Evolutionary conservation across 2,797 vertebrate genomes (phyloP).

Genomic region (Nannoperca obscura): DNA sequence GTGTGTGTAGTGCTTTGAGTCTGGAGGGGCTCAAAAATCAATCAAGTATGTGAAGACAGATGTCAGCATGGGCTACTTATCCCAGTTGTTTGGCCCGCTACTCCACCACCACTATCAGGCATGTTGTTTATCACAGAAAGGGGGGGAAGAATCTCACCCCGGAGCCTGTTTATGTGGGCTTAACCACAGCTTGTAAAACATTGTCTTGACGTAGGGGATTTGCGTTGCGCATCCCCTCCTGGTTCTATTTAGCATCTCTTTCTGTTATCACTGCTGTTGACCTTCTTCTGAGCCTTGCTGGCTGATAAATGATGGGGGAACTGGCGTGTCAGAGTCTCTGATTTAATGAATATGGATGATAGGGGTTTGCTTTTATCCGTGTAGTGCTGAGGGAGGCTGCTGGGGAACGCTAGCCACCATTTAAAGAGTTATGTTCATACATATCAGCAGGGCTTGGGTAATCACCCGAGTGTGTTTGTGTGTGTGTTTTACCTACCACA

Average conservation of each 20-base stretch:
- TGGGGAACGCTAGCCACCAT: constrained; percentile 39
- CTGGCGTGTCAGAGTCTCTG: constrained; percentile 36
- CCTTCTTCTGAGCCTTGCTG: constrained; percentile 22
- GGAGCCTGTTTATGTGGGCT: constrained; percentile 61
- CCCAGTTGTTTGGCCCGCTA: constrained; percentile 49
- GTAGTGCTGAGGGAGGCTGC: constrained; percentile 22
- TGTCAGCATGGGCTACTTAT: constrained; percentile 68
- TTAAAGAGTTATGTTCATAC: constrained; percentile 47
- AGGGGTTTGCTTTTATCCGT: constrained; percentile 31
- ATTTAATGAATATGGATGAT: constrained; percentile 49
- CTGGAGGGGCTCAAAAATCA: constrained; percentile 47
- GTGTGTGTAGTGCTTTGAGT: constrained; percentile 24
- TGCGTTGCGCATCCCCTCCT: constrained; percentile 48
- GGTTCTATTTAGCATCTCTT: constrained; percentile 55
- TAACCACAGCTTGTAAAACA: constrained; percentile 69
- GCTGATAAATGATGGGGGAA: constrained; percentile 35
- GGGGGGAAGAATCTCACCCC: constrained; percentile 56
- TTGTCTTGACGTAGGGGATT: constrained; percentile 54
- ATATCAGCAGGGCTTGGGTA: constrained; percentile 46
- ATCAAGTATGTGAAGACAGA: constrained; percentile 67
- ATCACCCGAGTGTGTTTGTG: constrained; percentile 15
- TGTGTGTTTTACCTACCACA: constrained; percentile 69
- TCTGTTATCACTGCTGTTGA: constrained; percentile 52
- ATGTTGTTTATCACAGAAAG: constrained; percentile 64
- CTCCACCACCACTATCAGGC: constrained; percentile 48